Base-by-base conservation (phyloP, 2,797 vertebrate genomes). In the Xerus rutilus region DNA sequence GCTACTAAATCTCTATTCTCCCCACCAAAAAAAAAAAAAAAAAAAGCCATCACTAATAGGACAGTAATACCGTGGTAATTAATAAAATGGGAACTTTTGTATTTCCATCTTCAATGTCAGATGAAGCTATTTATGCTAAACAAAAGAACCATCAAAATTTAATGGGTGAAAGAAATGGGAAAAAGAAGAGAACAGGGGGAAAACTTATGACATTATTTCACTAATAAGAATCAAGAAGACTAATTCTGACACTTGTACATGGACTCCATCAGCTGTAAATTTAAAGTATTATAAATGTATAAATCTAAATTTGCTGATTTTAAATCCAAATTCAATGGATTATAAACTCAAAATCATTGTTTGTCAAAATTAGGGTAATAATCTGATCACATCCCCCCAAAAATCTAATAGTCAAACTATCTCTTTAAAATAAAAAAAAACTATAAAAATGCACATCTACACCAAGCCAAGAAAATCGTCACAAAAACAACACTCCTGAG, bases 391-490 rank as follows among this genome's bases (percentile, higher is more conserved):
- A 96, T 0, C 14, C n/a, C 14, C 45, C 39, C 77, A 70, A 94
- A 89, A 92, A 93, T 45, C 45, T 89, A 92, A 88, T 70, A 76
- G 28, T 84, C 39, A 96, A 95, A 93, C 35, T 78, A 84, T 85
- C 73, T 86, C 52, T 82, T 79, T 62, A 32, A 92, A 93, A 96
- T 97, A 77, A 88, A 77, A 88, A 57, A 11, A 52, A 8, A 84
- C 87, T 97, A 96, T 94, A 96, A 97, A 97, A 98, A 97, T 70
- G 88, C 83, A 97, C 84, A 98, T 96, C 97, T 98, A 97, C 98
- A 97, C 89, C 93, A 98, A 97, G 95, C 87, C 98, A 98, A 97
- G 94, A 97, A 98, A 98, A 97, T 35, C 78, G 94, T 82, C 30
- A 92, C 64, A 59, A 94, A 94, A 93, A 95, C 17, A 96, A 74